Conservation (phyloP, 1,140 invertebrate genomes). For the Drosophila biarmipes region DNA sequence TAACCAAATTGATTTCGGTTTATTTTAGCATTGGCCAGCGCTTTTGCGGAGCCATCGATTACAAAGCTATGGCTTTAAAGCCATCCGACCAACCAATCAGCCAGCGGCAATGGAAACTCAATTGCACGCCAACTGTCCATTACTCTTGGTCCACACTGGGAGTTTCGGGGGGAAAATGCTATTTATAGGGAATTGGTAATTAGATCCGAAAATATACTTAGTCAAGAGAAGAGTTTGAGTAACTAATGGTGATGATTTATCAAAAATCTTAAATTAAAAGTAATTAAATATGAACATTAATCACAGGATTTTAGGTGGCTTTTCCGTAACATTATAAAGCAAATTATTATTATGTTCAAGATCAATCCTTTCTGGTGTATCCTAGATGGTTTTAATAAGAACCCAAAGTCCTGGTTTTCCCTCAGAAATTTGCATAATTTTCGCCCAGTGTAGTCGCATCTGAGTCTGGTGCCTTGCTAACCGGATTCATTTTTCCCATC, state of each 20-base stretch:
- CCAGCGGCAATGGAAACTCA: slow-evolving; percentile 42
- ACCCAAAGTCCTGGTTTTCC: too few species aligned
- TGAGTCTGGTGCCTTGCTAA: slow-evolving; percentile 32
- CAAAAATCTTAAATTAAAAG: too few species aligned
- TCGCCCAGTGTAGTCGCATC: slow-evolving; percentile 12
- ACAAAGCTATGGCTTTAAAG: slow-evolving; percentile 72
- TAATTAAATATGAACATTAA: too few species aligned
- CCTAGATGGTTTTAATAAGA: too few species aligned
- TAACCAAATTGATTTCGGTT: slow-evolving; percentile 81
- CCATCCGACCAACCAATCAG: slow-evolving; percentile 29
- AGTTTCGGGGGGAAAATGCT: not conserved
- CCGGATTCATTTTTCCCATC: slow-evolving; percentile 52
- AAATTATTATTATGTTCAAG: too few species aligned
- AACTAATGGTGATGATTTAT: too few species aligned
- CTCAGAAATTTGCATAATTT: slow-evolving; percentile 1
- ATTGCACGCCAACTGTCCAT: slow-evolving; percentile 45
- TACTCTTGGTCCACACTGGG: slow-evolving; percentile 50
- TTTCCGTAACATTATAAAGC: too few species aligned
- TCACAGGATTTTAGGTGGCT: too few species aligned
- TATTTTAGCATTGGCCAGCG: slow-evolving; percentile 66
- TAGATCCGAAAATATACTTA: not conserved
- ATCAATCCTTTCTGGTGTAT: too few species aligned
- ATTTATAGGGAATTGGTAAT: not conserved
- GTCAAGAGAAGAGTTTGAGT: not conserved
- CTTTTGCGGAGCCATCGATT: slow-evolving; percentile 55